Evolutionary conservation across 2,113 vertebrate genomes (phyloP).

Genomic region (Microtus pennsylvanicus): DNA sequence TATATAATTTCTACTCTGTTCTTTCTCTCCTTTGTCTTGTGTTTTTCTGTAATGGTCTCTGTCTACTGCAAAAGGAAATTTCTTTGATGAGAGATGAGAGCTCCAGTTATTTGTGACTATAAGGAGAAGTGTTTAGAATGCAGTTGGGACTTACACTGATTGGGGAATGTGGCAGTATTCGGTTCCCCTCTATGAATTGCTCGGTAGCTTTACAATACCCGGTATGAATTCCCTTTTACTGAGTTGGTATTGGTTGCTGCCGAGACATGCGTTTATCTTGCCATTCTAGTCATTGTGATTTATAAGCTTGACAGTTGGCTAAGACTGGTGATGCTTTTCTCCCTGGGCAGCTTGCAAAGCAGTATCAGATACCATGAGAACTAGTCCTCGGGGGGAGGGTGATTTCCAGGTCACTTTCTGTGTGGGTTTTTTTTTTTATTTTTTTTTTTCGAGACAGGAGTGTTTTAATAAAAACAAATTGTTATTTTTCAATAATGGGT

Average conservation of each 20-base stretch:
- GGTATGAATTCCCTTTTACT: neutral
- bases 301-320: conserved; percentile 5
- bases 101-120: neutral
- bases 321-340: neutral
- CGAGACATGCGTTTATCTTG: neutral
- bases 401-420: neutral
- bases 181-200: neutral
- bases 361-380: neutral
- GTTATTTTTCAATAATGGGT: neutral
- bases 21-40: neutral
- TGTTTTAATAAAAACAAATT: neutral
- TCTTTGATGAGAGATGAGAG: neutral
- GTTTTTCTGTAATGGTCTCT: neutral
- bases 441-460: too few species aligned
- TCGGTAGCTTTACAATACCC: neutral
- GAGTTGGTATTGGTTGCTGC: neutral
- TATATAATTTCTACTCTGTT: neutral
- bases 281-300: neutral
- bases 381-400: neutral
- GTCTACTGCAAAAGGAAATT: neutral
- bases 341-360: neutral
- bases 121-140: neutral
- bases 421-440: neutral
- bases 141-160: neutral
- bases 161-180: neutral